These are phyloP conservation scores for Uloborus diversus DNA, from an alignment of 1,140 invertebrate species.

Conservation along the genomic window DNA sequence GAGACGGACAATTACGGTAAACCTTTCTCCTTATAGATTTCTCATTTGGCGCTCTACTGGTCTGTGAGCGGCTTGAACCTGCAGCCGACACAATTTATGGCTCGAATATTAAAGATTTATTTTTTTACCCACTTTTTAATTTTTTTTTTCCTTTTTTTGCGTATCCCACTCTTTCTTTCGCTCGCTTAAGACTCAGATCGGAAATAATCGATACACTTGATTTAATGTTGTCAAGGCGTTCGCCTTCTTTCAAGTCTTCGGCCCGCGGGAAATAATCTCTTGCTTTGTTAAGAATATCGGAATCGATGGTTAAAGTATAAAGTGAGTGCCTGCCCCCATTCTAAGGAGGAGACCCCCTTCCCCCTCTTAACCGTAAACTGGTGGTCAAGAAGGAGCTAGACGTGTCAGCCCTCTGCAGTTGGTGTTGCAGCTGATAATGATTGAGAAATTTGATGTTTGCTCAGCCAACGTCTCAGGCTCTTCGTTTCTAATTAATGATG, in stretches of 20 bases:
- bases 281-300: constrained; percentile 54
- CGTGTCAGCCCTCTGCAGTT: no score
- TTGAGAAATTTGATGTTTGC: no score
- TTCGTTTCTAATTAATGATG: no score
- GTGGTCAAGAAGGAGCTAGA: no score
- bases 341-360: not conserved
- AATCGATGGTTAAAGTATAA: constrained; percentile 53
- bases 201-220: constrained; percentile 53
- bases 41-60: constrained; percentile 56
- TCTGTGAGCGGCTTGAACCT: constrained; percentile 47
- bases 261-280: constrained; percentile 46
- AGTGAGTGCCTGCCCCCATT: constrained; percentile 45
- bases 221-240: constrained; percentile 56
- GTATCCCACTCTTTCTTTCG: constrained; percentile 12
- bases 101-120: constrained; percentile 55
- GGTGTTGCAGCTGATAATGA: no score
- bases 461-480: no score
- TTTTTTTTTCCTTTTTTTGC: constrained; percentile 12
- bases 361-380: no score
- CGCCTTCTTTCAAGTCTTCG: not conserved
- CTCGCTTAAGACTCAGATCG: constrained; percentile 53
- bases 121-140: constrained; percentile 9
- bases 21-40: constrained; percentile 57
- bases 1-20: constrained; percentile 57
- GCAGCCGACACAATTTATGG: constrained; percentile 56